Base-by-base conservation (phyloP, 2,113 vertebrate genomes). In the Penelope pileata region DNA sequence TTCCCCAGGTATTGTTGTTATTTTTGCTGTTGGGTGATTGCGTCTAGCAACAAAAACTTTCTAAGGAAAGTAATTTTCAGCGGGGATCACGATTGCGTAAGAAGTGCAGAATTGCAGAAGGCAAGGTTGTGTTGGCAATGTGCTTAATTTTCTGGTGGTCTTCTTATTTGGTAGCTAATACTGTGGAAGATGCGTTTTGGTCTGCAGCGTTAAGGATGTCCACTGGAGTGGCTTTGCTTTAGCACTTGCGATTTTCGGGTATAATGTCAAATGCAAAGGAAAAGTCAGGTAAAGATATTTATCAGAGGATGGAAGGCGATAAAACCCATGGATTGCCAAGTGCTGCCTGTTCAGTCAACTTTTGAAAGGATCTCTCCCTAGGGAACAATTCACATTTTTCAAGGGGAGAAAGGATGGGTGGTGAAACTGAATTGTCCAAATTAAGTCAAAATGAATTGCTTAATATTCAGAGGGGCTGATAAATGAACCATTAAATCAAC, bases 401-500 rank as follows among this genome's bases (percentile, higher is more conserved):
- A 86, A 78, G 56, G 64, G 75, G 94, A 83, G 88, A 80, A 73
- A 82, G 64, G 68, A 91, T 90, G 88, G 78, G 88, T 86, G 78
- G 88, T 86, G 40, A 91, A 94, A 90, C 59, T 80, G 87, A 97
- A 53, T 90, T 90, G 95, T 91, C 91, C 84, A 88, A 88, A 96
- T 93, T 88, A 96, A 96, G 88, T 91, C 50, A 74, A 93, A 94
- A 90, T 91, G 90, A 94, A 96, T 96, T 92, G 77, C 76, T 96
- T 94, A 97, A 93, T 97, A 94, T 95, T 95, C 79, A 83, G 91
- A 90, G 75, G 73, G 56, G 79, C 79, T 95, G 95, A 96, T 88
- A 94, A 96, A 94, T 93, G 95, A 90, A 69, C 93, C 80, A 78
- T 91, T 96, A 96, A 97, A 93, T 96, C 93, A 96, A 94, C 94